A percentile compares a stretch with the other conserved stretches of the same genome.
Conservation (phyloP, 2,113 vertebrate genomes). For the Caloenas nicobarica region DNA sequence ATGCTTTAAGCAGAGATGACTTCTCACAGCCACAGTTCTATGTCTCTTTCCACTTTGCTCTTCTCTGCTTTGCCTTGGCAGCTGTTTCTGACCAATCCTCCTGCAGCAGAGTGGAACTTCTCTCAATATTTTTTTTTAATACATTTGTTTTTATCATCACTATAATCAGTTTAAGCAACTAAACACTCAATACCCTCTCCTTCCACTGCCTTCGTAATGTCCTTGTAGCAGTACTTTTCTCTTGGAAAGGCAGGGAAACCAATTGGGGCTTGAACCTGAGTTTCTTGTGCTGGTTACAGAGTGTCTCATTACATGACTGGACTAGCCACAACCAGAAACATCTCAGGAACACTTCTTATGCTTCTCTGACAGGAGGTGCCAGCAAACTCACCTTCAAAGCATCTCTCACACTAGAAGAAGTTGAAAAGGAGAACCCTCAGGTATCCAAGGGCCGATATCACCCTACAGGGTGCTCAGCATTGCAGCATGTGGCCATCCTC, state of each 20-base stretch:
- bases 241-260: not conserved
- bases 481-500: conserved; percentile 88
- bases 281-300: not conserved
- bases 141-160: not conserved
- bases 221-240: not conserved
- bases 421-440: conserved; percentile 78
- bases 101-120: not conserved
- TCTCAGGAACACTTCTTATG: not conserved
- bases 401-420: conserved; percentile 82
- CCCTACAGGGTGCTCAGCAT: conserved; percentile 81
- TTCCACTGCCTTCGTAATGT: not conserved
- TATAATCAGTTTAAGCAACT: not conserved
- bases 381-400: conserved; percentile 81
- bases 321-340: not conserved
- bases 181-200: rapidly evolving
- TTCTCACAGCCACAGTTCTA: not conserved
- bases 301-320: not conserved
- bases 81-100: not conserved
- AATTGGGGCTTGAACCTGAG: not conserved
- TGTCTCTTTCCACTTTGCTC: not conserved
- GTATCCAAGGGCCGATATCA: conserved; percentile 79
- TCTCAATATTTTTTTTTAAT: not conserved
- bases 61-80: not conserved
- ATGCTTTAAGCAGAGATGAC: not conserved
- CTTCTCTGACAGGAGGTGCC: conserved; percentile 79